Percentiles rank a stretch among this genome's conserved stretches.
Conservation (phyloP, 2,888 invertebrate genomes). For the Empis stercorea region DNA sequence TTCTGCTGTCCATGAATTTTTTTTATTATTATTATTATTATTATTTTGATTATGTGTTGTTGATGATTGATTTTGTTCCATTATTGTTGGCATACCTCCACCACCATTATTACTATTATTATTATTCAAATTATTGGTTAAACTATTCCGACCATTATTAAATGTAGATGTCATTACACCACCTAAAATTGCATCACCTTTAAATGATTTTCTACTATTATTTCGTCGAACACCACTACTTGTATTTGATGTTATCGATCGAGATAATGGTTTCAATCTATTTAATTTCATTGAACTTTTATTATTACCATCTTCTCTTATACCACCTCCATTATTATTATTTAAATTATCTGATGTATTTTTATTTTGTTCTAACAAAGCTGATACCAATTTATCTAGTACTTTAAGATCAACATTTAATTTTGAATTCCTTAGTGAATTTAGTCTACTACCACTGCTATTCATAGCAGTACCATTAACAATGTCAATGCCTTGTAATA, state of each 20-base stretch:
- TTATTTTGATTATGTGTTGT: slow-evolving; percentile 15
- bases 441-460: slow-evolving; percentile 23
- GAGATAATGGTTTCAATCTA: slow-evolving; percentile 34
- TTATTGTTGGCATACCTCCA: slow-evolving; percentile 32
- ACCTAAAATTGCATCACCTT: background rate
- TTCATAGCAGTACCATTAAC: background rate
- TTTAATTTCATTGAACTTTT: slow-evolving; percentile 26
- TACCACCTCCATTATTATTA: background rate
- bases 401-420: slow-evolving; percentile 45
- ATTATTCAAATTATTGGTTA: background rate
- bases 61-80: slow-evolving; percentile 23
- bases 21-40: slow-evolving; percentile 19
- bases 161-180: background rate
- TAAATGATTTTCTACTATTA: slow-evolving; percentile 5
- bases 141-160: background rate
- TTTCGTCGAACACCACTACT: slow-evolving; percentile 14
- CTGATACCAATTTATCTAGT: slow-evolving; percentile 49
- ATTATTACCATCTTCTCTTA: slow-evolving; percentile 1
- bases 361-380: slow-evolving; percentile 39
- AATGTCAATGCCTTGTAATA: background rate
- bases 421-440: slow-evolving; percentile 33
- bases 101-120: slow-evolving; percentile 6
- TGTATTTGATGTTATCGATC: slow-evolving; percentile 31
- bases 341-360: background rate
- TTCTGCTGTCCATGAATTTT: slow-evolving; percentile 6